These are phyloP conservation scores for Aporophyla nigra DNA, from an alignment of 2,888 invertebrate species.

Conservation along the genomic window DNA sequence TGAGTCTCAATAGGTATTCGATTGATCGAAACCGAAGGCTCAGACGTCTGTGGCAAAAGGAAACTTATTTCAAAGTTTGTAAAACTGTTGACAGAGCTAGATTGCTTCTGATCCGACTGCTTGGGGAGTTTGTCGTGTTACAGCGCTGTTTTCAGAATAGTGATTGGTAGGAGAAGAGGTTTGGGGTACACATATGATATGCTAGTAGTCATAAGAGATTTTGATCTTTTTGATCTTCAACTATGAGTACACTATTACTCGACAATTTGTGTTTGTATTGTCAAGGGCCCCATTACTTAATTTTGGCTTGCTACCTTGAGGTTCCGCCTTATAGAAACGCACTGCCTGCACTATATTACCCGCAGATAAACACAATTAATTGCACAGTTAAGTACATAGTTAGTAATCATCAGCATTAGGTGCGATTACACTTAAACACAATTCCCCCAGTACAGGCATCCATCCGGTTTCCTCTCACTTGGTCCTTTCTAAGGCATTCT, in stretches of 20 bases:
- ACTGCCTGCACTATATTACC: too few species aligned
- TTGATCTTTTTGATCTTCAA: not conserved
- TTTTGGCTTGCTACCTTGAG: too few species aligned
- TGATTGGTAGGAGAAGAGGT: not conserved
- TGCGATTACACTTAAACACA: not conserved
- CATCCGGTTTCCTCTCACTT: not conserved
- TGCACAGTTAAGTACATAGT: too few species aligned
- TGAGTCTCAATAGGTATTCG: not conserved
- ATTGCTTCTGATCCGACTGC: constrained; percentile 18
- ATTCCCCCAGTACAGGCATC: not conserved
- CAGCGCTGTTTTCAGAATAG: not conserved
- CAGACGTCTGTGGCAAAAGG: constrained; percentile 1
- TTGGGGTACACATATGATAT: not conserved
- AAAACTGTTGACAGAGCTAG: constrained; percentile 32
- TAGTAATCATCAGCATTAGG: not conserved
- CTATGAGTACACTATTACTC: too few species aligned
- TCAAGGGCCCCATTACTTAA: too few species aligned
- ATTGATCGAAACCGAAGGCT: constrained; percentile 11
- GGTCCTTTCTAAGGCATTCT: not conserved
- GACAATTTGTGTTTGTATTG: too few species aligned
- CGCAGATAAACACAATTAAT: too few species aligned
- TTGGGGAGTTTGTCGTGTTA: constrained; percentile 11
- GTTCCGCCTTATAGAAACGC: too few species aligned
- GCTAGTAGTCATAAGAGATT: not conserved
- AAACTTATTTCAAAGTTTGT: constrained; percentile 27